These are phyloP conservation scores for Pachycephala philippinensis DNA, from an alignment of 2,113 vertebrate genomes.

Conservation along the genomic window DNA sequence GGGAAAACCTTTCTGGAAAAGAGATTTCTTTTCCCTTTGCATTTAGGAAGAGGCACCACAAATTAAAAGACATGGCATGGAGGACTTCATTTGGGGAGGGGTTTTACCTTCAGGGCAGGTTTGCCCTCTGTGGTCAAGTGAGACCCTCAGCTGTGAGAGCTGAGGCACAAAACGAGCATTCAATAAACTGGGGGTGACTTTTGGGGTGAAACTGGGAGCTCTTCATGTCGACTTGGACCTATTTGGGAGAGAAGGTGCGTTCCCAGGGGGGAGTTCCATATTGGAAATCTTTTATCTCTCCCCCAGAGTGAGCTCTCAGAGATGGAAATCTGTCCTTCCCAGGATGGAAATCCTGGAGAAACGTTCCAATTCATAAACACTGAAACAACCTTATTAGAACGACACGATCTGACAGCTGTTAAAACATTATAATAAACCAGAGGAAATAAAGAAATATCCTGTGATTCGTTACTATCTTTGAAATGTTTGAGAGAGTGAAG, in stretches of 20 bases:
- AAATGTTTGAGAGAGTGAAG: neutral
- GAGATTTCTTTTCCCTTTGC: neutral
- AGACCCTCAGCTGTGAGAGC: neutral
- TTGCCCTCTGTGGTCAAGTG: accelerated
- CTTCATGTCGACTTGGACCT: neutral
- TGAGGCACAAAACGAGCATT: neutral
- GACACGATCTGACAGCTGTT: slow-evolving; percentile 1
- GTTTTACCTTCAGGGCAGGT: neutral
- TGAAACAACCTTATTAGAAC: neutral
- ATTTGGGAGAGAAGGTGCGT: neutral
- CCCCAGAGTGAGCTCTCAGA: neutral
- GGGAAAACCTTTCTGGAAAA: neutral
- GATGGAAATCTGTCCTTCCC: neutral
- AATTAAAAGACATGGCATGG: neutral
- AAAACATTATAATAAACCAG: neutral
- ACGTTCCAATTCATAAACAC: slow-evolving; percentile 21
- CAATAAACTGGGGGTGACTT: accelerated
- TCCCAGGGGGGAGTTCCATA: neutral
- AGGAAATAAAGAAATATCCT: neutral
- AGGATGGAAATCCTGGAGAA: slow-evolving; percentile 22
- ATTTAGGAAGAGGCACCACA: neutral
- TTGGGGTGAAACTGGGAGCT: neutral
- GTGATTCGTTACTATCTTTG: neutral
- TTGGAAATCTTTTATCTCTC: neutral
- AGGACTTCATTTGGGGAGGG: neutral